These are phyloP conservation scores for Ianthella basta DNA, from an alignment of 37 sponge, comb jelly and placozoan species.

Conservation along the genomic window DNA sequence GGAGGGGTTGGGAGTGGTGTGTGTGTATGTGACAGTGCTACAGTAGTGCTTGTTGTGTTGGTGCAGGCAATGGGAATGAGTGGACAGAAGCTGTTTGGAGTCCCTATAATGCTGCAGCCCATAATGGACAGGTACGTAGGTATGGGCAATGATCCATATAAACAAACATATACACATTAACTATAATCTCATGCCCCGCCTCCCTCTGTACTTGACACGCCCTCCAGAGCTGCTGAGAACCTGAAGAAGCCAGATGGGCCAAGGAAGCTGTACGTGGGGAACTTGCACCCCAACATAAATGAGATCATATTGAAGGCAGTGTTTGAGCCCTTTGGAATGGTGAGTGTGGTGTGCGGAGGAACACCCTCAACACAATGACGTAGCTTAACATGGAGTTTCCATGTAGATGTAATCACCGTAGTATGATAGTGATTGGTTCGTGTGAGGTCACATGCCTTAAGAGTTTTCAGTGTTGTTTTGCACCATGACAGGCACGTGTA, in stretches of 20 bases:
- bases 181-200: neutral
- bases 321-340: conserved; percentile 95
- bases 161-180: neutral
- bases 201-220: too few species aligned
- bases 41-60: neutral
- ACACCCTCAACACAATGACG: too few species aligned
- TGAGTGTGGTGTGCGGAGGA: too few species aligned
- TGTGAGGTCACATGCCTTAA: too few species aligned
- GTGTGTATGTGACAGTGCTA: neutral
- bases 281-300: conserved; percentile 90
- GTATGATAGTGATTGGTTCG: too few species aligned
- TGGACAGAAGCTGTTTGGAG: conserved; percentile 87
- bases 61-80: conserved; percentile 71
- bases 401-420: too few species aligned
- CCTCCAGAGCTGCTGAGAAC: conserved; percentile 82
- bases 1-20: too few species aligned
- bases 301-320: conserved; percentile 92
- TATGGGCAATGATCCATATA: neutral
- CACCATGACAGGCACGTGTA: too few species aligned
- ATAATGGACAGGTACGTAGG: conserved; percentile 91
- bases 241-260: conserved; percentile 89
- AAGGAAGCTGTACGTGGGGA: conserved; percentile 85
- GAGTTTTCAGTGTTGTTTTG: too few species aligned
- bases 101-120: conserved; percentile 94
- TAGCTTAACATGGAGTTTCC: too few species aligned